phyloP scores from a whole-genome alignment of 2,888 invertebrate genomes.

The Drosophila heteroneura region DNA sequence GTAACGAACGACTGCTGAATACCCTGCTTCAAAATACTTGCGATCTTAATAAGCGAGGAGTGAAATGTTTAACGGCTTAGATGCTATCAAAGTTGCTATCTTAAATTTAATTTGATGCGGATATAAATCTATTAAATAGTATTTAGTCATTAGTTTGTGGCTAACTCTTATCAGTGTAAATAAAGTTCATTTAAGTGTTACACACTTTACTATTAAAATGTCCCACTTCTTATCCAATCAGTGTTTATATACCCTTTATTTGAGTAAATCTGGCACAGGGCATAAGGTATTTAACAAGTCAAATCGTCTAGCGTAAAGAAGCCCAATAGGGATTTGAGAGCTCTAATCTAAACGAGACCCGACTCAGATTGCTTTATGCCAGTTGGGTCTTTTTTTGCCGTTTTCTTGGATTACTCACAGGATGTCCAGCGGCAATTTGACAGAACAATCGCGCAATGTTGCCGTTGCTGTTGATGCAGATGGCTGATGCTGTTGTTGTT shows the following conservation, averaged over 20 bases:
- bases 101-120: background rate
- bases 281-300: slow-evolving; percentile 24
- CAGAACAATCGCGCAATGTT: slow-evolving; percentile 85
- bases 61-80: background rate
- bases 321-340: slow-evolving; percentile 13
- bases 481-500: slow-evolving; percentile 47
- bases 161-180: no score
- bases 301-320: slow-evolving; percentile 6
- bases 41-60: background rate
- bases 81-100: background rate
- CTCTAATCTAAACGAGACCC: slow-evolving; percentile 12
- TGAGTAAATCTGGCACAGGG: background rate
- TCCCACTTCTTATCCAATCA: background rate
- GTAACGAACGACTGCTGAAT: background rate
- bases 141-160: background rate
- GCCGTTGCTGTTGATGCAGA: slow-evolving; percentile 58
- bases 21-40: background rate
- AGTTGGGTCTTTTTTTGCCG: background rate
- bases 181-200: background rate
- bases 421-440: slow-evolving; percentile 85
- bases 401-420: slow-evolving; percentile 82
- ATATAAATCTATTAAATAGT: background rate
- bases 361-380: slow-evolving; percentile 26
- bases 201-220: background rate
- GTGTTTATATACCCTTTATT: background rate